Evolutionary conservation across 2,797 vertebrate genomes (phyloP).

Genomic region (Cyclura pinguis): DNA sequence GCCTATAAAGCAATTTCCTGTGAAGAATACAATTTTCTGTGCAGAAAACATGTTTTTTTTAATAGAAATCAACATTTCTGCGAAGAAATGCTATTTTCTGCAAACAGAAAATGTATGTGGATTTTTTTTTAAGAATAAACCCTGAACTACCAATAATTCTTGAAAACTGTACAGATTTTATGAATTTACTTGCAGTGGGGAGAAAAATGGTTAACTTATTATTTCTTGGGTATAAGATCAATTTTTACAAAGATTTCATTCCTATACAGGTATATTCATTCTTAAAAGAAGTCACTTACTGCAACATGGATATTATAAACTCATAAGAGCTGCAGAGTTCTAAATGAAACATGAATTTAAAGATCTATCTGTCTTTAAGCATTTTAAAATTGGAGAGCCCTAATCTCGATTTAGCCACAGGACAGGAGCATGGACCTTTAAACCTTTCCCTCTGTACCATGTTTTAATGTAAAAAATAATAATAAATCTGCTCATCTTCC

Average conservation of each 20-base stretch:
- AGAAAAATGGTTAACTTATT: neutral
- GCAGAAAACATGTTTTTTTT: no score
- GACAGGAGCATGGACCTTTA: neutral
- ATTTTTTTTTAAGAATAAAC: no score
- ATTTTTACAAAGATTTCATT: no score
- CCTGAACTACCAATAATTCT: no score
- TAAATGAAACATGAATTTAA: neutral
- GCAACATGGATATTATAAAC: neutral
- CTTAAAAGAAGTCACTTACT: neutral
- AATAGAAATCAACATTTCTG: no score
- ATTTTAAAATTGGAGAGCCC: neutral
- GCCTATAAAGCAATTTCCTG: no score
- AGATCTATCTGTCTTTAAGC: neutral
- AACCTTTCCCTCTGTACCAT: neutral
- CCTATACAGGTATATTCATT: no score
- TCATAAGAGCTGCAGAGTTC: neutral
- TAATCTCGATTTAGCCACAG: neutral
- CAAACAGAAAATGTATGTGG: no score
- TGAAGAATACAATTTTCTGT: no score
- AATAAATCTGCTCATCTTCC: neutral
- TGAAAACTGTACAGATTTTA: no score
- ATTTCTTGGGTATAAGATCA: neutral
- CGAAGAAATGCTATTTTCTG: no score
- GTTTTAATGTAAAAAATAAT: neutral
- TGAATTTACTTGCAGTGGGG: no score